Percentiles rank a stretch among this genome's conserved stretches.
Evolutionary conservation across 2,797 vertebrate genomes (phyloP).

Genomic region (Manis pentadactyla): DNA sequence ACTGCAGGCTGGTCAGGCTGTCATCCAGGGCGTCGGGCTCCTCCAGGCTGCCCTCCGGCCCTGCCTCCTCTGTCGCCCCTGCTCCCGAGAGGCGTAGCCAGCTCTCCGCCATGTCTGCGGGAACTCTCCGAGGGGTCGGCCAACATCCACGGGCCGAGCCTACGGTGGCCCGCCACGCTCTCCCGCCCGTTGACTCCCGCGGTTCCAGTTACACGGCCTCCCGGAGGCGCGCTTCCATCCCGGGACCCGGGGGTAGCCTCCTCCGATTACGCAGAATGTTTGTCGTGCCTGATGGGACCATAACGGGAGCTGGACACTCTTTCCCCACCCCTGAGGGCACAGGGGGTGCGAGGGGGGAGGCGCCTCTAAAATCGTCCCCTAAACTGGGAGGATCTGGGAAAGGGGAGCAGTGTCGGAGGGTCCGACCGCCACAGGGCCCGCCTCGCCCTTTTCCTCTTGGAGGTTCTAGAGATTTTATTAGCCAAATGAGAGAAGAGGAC

Average conservation of each 20-base stretch:
- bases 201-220: slow-evolving; percentile 63
- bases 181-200: slow-evolving; percentile 58
- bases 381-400: neutral
- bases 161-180: slow-evolving; percentile 80
- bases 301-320: neutral
- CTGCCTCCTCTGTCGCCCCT: slow-evolving; percentile 69
- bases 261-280: neutral
- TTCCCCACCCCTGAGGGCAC: neutral
- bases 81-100: slow-evolving; percentile 82
- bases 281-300: slow-evolving; percentile 63
- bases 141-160: slow-evolving; percentile 71
- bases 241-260: slow-evolving; percentile 40
- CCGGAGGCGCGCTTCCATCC: slow-evolving; percentile 56
- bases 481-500: neutral
- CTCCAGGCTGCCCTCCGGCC: slow-evolving; percentile 75
- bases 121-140: slow-evolving; percentile 73
- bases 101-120: slow-evolving; percentile 84
- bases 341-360: neutral
- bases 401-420: neutral
- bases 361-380: neutral
- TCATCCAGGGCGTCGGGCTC: slow-evolving; percentile 91
- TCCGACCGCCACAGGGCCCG: neutral
- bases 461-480: neutral
- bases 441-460: neutral
- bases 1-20: slow-evolving; percentile 97